Evolutionary conservation across 2,888 invertebrate species (phyloP).

Genomic region (Dolichomitus sp.): DNA sequence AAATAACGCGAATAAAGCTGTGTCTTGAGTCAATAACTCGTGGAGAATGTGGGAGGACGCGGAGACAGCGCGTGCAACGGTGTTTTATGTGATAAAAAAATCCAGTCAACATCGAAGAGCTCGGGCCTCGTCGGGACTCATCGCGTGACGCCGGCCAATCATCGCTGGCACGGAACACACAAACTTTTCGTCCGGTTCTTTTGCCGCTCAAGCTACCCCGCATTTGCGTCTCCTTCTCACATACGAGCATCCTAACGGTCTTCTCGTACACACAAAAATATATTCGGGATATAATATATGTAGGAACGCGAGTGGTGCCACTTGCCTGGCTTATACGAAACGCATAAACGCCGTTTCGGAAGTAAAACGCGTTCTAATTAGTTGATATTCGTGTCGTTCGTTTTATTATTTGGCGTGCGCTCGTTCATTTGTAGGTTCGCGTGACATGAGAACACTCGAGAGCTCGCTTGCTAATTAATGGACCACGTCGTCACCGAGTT

Average conservation of each 20-base stretch:
- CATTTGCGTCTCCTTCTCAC: slow-evolving; percentile 36
- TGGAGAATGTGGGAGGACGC: slow-evolving; percentile 58
- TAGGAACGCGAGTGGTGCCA: slow-evolving; percentile 6
- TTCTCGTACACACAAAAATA: slow-evolving; percentile 33
- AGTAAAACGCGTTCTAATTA: slow-evolving; percentile 75
- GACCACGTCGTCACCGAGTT: slow-evolving; percentile 60
- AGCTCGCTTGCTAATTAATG: slow-evolving; percentile 73
- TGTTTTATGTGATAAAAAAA: slow-evolving; percentile 57
- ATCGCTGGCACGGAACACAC: slow-evolving; percentile 70
- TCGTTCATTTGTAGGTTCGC: slow-evolving; percentile 20
- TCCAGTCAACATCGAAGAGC: slow-evolving; percentile 51
- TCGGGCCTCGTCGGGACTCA: slow-evolving; percentile 49
- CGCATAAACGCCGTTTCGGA: slow-evolving; percentile 73
- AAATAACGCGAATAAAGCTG: slow-evolving; percentile 19
- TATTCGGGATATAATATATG: slow-evolving; percentile 61
- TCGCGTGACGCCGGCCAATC: slow-evolving; percentile 83
- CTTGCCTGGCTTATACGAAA: slow-evolving; percentile 42
- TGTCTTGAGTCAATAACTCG: slow-evolving; percentile 55
- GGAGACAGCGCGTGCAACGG: slow-evolving; percentile 50
- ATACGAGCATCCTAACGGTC: slow-evolving; percentile 33
- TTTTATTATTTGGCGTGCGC: slow-evolving; percentile 56
- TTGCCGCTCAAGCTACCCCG: slow-evolving; percentile 23
- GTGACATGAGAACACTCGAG: slow-evolving; percentile 36
- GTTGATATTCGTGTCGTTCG: slow-evolving; percentile 60
- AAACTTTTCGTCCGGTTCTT: slow-evolving; percentile 71